Conservation (phyloP, 2,797 vertebrate species). For the Paratrypauchen microcephalus region DNA sequence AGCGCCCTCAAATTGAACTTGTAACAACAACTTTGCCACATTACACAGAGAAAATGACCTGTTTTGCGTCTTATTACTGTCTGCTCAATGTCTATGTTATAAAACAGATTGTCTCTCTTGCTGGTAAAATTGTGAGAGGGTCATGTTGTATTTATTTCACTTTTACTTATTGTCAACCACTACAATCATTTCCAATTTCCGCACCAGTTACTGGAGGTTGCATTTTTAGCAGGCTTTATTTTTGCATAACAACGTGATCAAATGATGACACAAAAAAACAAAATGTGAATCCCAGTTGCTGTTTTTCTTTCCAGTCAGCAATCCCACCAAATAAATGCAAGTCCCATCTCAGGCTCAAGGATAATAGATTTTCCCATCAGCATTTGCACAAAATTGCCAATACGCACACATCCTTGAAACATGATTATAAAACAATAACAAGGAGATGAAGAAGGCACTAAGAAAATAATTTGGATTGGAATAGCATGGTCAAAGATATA, state of each 20-base stretch:
- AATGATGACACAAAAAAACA: slow-evolving; percentile 23
- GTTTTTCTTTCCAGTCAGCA: slow-evolving; percentile 29
- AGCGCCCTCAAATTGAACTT: slow-evolving; percentile 10
- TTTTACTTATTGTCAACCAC: slow-evolving; percentile 35
- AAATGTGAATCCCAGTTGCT: slow-evolving; percentile 22
- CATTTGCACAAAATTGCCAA: slow-evolving; percentile 50
- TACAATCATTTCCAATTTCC: slow-evolving; percentile 37
- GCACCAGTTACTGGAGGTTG: background rate
- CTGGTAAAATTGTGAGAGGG: slow-evolving; percentile 18
- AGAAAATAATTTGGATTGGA: slow-evolving; percentile 42
- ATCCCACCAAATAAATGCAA: slow-evolving; percentile 35
- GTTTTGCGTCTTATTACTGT: slow-evolving; percentile 30
- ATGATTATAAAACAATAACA: slow-evolving; percentile 63
- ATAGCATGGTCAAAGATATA: slow-evolving; percentile 9
- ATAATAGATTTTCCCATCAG: slow-evolving; percentile 57
- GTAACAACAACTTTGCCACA: slow-evolving; percentile 33
- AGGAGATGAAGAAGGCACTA: slow-evolving; percentile 28
- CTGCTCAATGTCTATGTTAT: slow-evolving; percentile 10
- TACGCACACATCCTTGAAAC: slow-evolving; percentile 52
- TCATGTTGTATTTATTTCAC: slow-evolving; percentile 28
- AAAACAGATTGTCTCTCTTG: slow-evolving; percentile 18
- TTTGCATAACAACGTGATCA: slow-evolving; percentile 16
- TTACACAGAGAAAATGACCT: slow-evolving; percentile 27
- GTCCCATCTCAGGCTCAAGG: slow-evolving; percentile 16
- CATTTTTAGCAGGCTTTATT: slow-evolving; percentile 13